Base-by-base conservation (phyloP, 2,888 invertebrate genomes). In the Philonicus albiceps region DNA sequence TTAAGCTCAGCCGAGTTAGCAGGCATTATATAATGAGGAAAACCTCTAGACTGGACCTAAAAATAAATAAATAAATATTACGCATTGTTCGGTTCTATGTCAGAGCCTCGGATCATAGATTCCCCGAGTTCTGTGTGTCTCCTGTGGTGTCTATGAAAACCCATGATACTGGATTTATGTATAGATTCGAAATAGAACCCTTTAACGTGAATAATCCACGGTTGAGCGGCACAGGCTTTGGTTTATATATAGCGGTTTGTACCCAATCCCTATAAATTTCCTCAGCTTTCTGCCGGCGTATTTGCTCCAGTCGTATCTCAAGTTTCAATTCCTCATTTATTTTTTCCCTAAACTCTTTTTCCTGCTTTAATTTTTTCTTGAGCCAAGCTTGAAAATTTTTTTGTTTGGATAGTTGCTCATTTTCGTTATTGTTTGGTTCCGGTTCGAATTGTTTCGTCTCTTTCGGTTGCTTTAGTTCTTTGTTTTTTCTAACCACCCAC, bases 141-240 rank as follows among this genome's bases (percentile, higher is more conserved):
- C n/a, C 74, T 4, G 13, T 30, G 27, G n/a, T n/a, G 4, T 55
- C 53, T 16, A 37, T 3, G 6, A 75, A 72, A 34, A 86, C 85
- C 92, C 92, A 92, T 37, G 90, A 89, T 13, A 89, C 88, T 0
- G 92, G 92, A 89, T 92, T 92, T 0, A 91, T 86, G 87, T 90
- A 92, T 7, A 91, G 89, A 72, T 90, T 88, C 0, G 92, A 91
- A 43, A 92, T 87, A 1, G 91, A 91, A 34, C 91, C 91, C 3
- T 91, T 91, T 43, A 92, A 87, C 0, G 92, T 91, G 72, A 90
- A 89, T 27, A 92, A 88, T 16, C 92, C 92, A 83, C 90, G 90
- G 87, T 92, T 92, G 37, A 92, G 87, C 2, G 92, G 92, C 34
- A 92, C 92, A 11, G 92, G 92, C 76, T 92, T 92, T 1, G 92